These are phyloP conservation scores for Agrypnia vestita DNA, from an alignment of 1,140 invertebrate genomes.

Conservation along the genomic window DNA sequence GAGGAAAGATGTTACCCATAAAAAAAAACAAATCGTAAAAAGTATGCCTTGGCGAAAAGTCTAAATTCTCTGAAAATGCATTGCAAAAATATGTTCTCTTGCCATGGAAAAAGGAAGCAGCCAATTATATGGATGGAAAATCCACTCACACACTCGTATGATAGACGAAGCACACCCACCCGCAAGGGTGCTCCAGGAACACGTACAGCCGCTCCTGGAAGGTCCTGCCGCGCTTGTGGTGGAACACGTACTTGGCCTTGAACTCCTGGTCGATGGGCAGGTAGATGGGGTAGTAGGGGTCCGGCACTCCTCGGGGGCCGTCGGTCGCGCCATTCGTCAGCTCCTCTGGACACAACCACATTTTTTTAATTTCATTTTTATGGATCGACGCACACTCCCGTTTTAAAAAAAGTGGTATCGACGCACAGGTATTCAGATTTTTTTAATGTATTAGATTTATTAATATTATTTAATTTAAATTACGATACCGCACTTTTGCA, in stretches of 20 bases:
- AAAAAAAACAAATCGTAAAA: no score
- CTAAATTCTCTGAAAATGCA: no score
- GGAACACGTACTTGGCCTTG: slow-evolving; percentile 81
- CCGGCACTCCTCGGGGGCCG: slow-evolving; percentile 72
- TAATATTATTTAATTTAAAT: no score
- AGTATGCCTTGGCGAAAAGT: no score
- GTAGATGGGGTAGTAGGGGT: slow-evolving; percentile 80
- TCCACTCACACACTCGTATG: slow-evolving; percentile 85
- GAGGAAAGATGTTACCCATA: no score
- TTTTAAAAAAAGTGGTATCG: background rate
- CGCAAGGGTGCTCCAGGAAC: slow-evolving; percentile 79
- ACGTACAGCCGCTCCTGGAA: slow-evolving; percentile 79
- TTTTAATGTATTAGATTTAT: no score
- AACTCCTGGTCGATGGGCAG: slow-evolving; percentile 81
- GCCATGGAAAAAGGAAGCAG: no score
- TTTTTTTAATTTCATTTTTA: background rate
- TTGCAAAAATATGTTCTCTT: no score
- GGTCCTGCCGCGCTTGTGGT: slow-evolving; percentile 78
- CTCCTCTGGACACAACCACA: slow-evolving; percentile 59
- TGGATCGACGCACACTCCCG: background rate
- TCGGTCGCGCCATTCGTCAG: slow-evolving; percentile 63
- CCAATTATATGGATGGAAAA: background rate
- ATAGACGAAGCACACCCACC: slow-evolving; percentile 81
- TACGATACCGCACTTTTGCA: no score
- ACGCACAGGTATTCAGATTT: background rate